Evolutionary conservation across 2,888 invertebrate species (phyloP), one percentile per base, ranked within the genome.

Genomic region (Macrophya annulata): DNA sequence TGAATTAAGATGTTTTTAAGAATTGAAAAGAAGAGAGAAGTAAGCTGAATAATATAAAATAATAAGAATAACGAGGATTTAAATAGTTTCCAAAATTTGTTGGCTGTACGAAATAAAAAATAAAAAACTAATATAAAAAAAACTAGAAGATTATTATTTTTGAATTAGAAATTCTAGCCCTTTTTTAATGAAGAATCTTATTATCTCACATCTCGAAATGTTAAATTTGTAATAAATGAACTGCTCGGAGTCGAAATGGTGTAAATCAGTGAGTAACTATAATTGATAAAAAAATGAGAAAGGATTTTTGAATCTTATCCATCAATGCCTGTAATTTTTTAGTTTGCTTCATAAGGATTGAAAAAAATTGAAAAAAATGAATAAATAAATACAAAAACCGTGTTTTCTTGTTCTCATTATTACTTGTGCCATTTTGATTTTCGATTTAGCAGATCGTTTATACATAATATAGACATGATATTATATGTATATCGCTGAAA

Each of bases 51-150:
- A 25, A 81, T 21, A 51, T 21, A 51, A 10, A 4, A 62, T 62
- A 76, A 12, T 10, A 76, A 37, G 21, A 17, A 62, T 10, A 21
- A 6, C 17, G 40, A 81, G 21, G 65, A 77, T 81, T 43, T 31
- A n/a, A 71, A 83, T 68, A n/a, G 83, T 68, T 83, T 48, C 83
- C 71, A 68, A 83, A 83, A 71, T 83, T 83, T 37, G n/a, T 83
- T 71, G 83, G 68, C 68, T 71, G 83, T 71, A 45, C 31, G 37
- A 83, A 71, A 12, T 43, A n/a, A 1, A 82, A 48, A 10, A 9
- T 4, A 74, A 74, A 12, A 45, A 74, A 45, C 15, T 43, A 72
- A 31, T 3, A 31, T 3, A 31, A 31, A 31, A 31, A 31, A 31
- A 31, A 31, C n/a, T n/a, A 31, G 31, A 31, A n/a, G n/a, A n/a